Evolutionary conservation across 1,140 invertebrate genomes (phyloP), one percentile per base, ranked within the genome.

Genomic region (Hylyphantes graminicola): DNA sequence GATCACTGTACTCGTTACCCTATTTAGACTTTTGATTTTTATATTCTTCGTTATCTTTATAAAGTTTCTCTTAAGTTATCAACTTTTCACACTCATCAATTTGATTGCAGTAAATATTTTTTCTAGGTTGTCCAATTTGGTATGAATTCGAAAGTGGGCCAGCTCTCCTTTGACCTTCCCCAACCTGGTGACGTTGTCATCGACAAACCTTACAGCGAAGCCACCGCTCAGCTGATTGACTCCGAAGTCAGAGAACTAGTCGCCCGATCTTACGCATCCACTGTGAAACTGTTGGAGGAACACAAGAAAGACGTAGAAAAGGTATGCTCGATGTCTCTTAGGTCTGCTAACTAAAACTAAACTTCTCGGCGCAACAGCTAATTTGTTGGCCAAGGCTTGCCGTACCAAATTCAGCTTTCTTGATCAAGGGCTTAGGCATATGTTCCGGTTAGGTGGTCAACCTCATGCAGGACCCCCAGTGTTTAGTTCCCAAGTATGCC

Each of bases 171-270:
- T 89, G 95, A 99, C 88, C 93, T 95, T 92, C 96, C 96, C 0
- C 93, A 96, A 88, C 93, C 93, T 1, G 97, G 97, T 0, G 97
- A 99, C 87, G 94, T 97, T 92, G 93, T 95, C 9, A 92, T 98
- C 78, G 96, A 98, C 87, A 99, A 99, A 90, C 98, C 98, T 0
- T 99, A 99, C 90, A 99, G 97, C 13, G 98, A 99, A 90, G 93
- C 94, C 87, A 99, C 98, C 0, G 97, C 98, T 0, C 96, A 98
- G 89, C 88, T 99, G 15, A 99, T 99, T 68, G 98, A 99, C 89
- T 90, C 93, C 53, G 98, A 99, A 93, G 98, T 97, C 5, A 92
- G 97, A 86, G 90, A 89, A 35, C 92, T 99, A 73, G 97, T 99
- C 12, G 91, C 94, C 21, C 89, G 83, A 9, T 97, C 98, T 0